Conservation (phyloP, 2,113 vertebrate genomes). For the Poeciliopsis turrubarensis region DNA sequence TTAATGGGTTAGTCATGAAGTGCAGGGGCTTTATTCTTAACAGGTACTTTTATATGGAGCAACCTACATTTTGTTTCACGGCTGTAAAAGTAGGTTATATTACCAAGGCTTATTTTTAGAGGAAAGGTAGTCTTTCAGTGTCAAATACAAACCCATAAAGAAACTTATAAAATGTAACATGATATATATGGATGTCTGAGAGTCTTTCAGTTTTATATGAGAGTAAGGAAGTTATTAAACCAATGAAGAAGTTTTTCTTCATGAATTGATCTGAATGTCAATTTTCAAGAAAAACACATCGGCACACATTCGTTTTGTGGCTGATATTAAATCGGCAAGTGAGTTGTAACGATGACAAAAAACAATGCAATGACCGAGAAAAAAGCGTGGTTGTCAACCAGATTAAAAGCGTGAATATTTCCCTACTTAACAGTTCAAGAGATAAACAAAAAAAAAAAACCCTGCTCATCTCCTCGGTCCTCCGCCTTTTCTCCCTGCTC, state of each 20-base stretch:
- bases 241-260: constrained; percentile 48
- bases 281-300: constrained; percentile 33
- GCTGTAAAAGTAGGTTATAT: not conserved
- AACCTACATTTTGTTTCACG: not conserved
- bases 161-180: not conserved
- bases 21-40: constrained; percentile 31
- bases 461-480: constrained; percentile 39
- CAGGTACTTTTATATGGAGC: constrained; percentile 24
- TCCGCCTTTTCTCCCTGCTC: constrained; percentile 28
- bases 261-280: constrained; percentile 50
- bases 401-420: constrained; percentile 54
- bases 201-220: constrained; percentile 8
- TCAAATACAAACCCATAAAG: not conserved
- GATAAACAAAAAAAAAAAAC: constrained; percentile 50
- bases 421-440: constrained; percentile 41
- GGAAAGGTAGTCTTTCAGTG: not conserved
- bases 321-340: constrained; percentile 60
- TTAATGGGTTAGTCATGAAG: constrained; percentile 22
- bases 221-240: constrained; percentile 45
- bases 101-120: not conserved
- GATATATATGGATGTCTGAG: not conserved
- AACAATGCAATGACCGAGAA: constrained; percentile 7
- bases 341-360: constrained; percentile 27
- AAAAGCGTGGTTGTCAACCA: constrained; percentile 24
- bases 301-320: constrained; percentile 37